Percentiles rank a stretch among this genome's conserved stretches.
These are phyloP conservation scores for Merops nubicus DNA, from an alignment of 2,113 vertebrate genomes.

Conservation along the genomic window DNA sequence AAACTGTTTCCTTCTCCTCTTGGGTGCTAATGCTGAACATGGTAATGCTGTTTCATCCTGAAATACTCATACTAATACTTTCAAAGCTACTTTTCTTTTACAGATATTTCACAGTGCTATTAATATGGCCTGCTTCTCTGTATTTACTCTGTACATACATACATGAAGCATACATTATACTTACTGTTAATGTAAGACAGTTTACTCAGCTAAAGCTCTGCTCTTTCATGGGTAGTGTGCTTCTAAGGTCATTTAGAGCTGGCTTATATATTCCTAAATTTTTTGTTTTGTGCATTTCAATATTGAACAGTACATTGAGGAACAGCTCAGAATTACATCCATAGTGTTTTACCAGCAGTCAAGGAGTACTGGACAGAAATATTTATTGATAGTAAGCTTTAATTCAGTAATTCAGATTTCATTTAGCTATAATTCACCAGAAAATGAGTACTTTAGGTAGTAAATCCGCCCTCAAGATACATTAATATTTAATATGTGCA, in stretches of 20 bases:
- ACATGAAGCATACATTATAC: too few species aligned
- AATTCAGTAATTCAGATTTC: slow-evolving; percentile 10
- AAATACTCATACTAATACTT: background rate
- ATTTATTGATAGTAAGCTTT: slow-evolving; percentile 15
- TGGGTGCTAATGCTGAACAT: background rate
- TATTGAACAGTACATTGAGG: background rate
- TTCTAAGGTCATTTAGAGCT: background rate
- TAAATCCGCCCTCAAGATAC: slow-evolving; percentile 17
- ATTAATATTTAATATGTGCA: slow-evolving; percentile 27
- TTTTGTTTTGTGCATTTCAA: background rate
- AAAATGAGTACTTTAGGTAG: slow-evolving; percentile 14
- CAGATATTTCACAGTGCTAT: background rate
- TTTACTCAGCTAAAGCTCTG: background rate
- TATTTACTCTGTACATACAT: too few species aligned
- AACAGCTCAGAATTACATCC: background rate
- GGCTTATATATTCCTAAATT: background rate
- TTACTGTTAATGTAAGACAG: background rate
- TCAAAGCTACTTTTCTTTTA: background rate
- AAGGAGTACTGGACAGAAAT: background rate
- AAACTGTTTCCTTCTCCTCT: background rate
- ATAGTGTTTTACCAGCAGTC: background rate
- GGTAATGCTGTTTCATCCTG: background rate
- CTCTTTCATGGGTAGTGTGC: background rate
- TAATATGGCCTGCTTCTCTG: background rate
- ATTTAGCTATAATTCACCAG: slow-evolving; percentile 21